Conservation (phyloP, 2,797 vertebrate species). For the Enteromius thamalakanensis region DNA sequence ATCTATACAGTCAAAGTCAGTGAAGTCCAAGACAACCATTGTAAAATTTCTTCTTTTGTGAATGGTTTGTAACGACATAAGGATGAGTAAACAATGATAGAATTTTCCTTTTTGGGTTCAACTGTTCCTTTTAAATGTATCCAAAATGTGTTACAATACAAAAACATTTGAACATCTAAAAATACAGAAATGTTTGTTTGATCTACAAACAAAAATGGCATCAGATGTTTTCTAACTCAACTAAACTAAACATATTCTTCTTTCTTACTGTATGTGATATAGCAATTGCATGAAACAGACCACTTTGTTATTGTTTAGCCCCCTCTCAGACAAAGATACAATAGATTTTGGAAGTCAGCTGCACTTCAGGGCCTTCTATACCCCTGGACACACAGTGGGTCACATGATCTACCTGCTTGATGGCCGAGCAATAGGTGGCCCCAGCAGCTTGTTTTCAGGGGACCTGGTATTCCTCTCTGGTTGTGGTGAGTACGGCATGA, state of each 20-base stretch:
- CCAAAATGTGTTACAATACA: neutral
- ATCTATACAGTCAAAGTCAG: neutral
- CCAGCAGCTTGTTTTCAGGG: slow-evolving; percentile 94
- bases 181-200: neutral
- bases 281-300: neutral
- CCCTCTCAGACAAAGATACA: slow-evolving; percentile 86
- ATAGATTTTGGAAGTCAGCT: slow-evolving; percentile 82
- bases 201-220: neutral
- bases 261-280: neutral
- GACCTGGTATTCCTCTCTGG: slow-evolving; percentile 97
- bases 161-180: neutral
- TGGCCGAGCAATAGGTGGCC: slow-evolving; percentile 76
- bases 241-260: neutral
- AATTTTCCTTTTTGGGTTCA: neutral
- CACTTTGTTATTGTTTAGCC: slow-evolving; percentile 69
- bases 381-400: slow-evolving; percentile 94
- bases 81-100: neutral
- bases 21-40: neutral
- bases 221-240: neutral
- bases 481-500: slow-evolving; percentile 82
- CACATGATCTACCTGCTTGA: slow-evolving; percentile 95
- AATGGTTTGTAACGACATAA: neutral
- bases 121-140: neutral
- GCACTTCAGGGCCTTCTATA: slow-evolving; percentile 88
- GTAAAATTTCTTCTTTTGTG: neutral